Conservation (phyloP, 2,888 invertebrate species). For the Ferdinandea cuprea region DNA sequence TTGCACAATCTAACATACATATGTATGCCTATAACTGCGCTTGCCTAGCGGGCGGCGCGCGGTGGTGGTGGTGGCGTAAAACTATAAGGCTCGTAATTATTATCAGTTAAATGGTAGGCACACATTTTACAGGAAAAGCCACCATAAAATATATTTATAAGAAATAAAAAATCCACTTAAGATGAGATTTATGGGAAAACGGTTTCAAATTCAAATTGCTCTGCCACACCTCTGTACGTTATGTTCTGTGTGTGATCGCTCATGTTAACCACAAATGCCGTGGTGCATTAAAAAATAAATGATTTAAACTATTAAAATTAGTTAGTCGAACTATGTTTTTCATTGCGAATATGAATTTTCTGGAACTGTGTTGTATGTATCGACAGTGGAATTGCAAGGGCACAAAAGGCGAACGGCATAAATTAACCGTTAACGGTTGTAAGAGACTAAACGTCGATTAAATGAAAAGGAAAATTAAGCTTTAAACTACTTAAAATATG, state of each 20-base stretch:
- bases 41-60: too few relatives aligned
- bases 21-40: neutral
- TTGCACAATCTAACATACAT: slow-evolving; percentile 39
- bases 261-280: slow-evolving; percentile 38
- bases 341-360: neutral
- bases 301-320: slow-evolving; percentile 36
- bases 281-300: slow-evolving; percentile 13
- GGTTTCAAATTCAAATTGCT: slow-evolving; percentile 61
- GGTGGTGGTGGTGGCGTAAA: slow-evolving; percentile 53
- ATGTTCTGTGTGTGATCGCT: slow-evolving; percentile 57
- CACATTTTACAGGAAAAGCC: slow-evolving; percentile 49
- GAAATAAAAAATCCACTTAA: slow-evolving; percentile 56
- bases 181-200: slow-evolving; percentile 66
- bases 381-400: neutral
- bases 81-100: slow-evolving; percentile 55
- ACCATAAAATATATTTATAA: slow-evolving; percentile 2
- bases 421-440: too few relatives aligned
- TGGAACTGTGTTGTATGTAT: neutral
- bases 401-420: neutral
- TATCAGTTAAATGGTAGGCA: slow-evolving; percentile 66
- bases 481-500: too few relatives aligned
- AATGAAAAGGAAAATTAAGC: too few relatives aligned
- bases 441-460: too few relatives aligned
- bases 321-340: slow-evolving; percentile 18
- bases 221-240: slow-evolving; percentile 50